Base-by-base conservation (phyloP, 2,797 vertebrate genomes). In the Sebastes iracundus region DNA sequence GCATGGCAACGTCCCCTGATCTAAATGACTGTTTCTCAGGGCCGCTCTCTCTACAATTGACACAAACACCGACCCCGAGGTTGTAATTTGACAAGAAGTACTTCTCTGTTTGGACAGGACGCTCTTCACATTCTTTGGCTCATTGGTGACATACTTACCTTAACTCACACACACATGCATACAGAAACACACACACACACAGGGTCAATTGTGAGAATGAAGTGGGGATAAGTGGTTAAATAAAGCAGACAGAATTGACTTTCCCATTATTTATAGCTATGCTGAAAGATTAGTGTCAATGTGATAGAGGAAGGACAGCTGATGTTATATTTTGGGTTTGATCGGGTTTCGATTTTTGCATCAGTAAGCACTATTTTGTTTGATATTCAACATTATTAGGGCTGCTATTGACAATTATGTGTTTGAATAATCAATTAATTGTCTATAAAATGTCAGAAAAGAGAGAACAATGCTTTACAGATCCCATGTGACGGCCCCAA, bases 91-190 rank as follows among this genome's bases (percentile, higher is more conserved):
- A 70, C 70, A 73, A 79, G 9, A 72, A 55, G 27, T 7, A 8
- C 71, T 59, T 79, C 75, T 86, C 52, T 86, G 83, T 88, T 86
- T 76, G 70, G 74, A 77, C 79, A 67, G 64, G 75, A 86, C 62
- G 7, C 58, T 20, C 77, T 38, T 63, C 68, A 81, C 90, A 89
- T 89, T 90, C 84, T 52, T 66, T 10, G 14, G 46, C 56, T 87
- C n/a, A 72, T 58, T 69, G 77, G 68, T 42, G 42, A 83, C 65
- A 76, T 64, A 7, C 38, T 69, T 38, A 23, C 33, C 22, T 27
- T 60, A 61, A 42, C 56, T 53, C 33, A 42, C 72, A 25, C 69
- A 49, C 16, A 25, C 46, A 75, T 42, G 38, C 28, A 49, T 46
- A 46, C 13, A 65, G 30, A 65, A 9, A 49, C 22, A 35, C 33